Base-by-base conservation (phyloP, 2,888 invertebrate species). In the Drosophila neutralis region DNA sequence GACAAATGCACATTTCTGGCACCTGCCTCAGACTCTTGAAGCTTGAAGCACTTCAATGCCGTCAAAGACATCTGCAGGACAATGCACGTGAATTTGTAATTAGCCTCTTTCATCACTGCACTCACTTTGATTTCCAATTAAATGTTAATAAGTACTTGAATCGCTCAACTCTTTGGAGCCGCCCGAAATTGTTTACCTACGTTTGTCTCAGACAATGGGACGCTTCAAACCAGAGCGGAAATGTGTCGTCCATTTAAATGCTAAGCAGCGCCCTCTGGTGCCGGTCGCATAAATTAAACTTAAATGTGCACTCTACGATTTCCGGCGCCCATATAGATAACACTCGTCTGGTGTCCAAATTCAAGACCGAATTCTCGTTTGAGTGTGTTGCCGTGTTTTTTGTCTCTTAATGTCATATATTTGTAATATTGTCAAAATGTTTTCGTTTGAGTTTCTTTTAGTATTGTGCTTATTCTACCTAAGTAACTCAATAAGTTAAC, bases 121-220 rank as follows among this genome's bases (percentile, higher is more conserved):
- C 76, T 58, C 74, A 66, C 78, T 83, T 83, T 89, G 89, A 89
- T 84, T 89, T 82, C 79, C 76, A 85, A 85, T 85, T 87, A 85
- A 85, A 89, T 89, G 89, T 89, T 89, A 89, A 87, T 85, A 73
- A 51, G 57, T 69, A 42, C 65, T 53, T 49, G 33, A 42, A 40
- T 18, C 45, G 31, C 45, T 51, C 82, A 81, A 83, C 89, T 84
- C 87, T 81, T 85, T 87, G 67, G 62, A 52, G 54, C 27, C 56
- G 36, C 49, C 38, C n/a, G 49, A 38, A 24, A 54, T 54, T 57
- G 57, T 65, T 60, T 63, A 52, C 60, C 38, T 31, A 33, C 45
- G 24, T 51, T 24, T 62, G 48, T 52, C 60, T 57, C 67, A 77
- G 81, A 80, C 81, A 69, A 13, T 36, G 45, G 48, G 78, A 64